Evolutionary conservation across 2,888 invertebrate species (phyloP).

Genomic region (Pinctada fucata): DNA sequence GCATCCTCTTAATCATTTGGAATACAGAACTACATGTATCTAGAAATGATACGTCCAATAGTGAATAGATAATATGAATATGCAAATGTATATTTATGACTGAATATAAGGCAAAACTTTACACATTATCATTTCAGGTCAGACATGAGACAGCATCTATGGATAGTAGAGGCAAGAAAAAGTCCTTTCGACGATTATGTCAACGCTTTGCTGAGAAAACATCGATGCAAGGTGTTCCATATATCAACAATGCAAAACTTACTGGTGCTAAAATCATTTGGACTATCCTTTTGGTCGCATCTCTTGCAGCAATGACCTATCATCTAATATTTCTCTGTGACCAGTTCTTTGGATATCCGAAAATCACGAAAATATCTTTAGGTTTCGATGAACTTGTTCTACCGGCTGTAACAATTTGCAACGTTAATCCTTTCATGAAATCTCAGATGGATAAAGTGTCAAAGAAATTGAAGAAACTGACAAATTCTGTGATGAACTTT

Average conservation of each 20-base stretch:
- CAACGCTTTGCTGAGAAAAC: conserved; percentile 59
- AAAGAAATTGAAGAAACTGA: not conserved
- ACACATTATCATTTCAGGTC: no score
- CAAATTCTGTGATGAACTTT: not conserved
- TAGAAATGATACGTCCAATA: no score
- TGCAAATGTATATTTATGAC: no score
- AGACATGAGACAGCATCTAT: no score
- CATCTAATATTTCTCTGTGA: conserved; percentile 54
- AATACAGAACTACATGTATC: no score
- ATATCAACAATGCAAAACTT: conserved; percentile 53
- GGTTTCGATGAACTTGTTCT: conserved; percentile 43
- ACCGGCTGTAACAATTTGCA: conserved; percentile 52
- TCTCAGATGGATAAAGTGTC: not conserved
- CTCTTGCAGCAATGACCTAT: conserved; percentile 45
- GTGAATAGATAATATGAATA: no score
- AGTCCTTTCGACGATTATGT: conserved; percentile 48
- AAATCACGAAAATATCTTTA: conserved; percentile 44
- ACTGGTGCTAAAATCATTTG: conserved; percentile 51
- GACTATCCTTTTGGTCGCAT: conserved; percentile 44
- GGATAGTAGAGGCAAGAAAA: conserved; percentile 9
- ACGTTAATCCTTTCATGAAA: conserved; percentile 46
- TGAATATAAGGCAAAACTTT: no score
- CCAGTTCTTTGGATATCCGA: conserved; percentile 50
- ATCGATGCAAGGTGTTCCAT: conserved; percentile 61
- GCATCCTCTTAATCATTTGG: no score